Percentiles rank a stretch among this genome's conserved stretches.
phyloP scores from a whole-genome alignment of 2,797 vertebrate genomes.

The Tragopan temminckii region DNA sequence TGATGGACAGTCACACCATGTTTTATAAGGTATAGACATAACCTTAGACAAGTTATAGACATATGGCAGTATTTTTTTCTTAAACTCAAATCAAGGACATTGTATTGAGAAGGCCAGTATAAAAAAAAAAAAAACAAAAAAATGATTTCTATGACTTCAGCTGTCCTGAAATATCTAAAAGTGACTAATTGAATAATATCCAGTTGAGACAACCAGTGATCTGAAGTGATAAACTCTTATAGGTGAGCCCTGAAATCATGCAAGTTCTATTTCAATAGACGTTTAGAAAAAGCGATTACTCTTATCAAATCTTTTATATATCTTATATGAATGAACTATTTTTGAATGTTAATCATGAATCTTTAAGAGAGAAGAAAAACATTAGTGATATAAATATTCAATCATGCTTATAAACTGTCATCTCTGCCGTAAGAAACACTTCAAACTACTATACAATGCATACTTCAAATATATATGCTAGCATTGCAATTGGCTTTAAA shows the following conservation, averaged over 20 bases:
- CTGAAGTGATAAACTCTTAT: neutral
- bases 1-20: neutral
- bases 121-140: neutral
- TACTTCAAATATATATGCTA: constrained; percentile 14
- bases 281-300: neutral
- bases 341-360: neutral
- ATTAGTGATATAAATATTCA: neutral
- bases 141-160: neutral
- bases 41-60: neutral
- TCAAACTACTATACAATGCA: neutral
- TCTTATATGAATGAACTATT: neutral
- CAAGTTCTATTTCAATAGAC: neutral
- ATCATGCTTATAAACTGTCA: neutral
- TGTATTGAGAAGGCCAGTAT: neutral
- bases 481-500: neutral
- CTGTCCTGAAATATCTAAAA: neutral
- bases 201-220: neutral
- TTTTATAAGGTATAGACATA: neutral
- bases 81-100: neutral
- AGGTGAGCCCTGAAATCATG: neutral
- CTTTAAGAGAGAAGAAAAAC: neutral
- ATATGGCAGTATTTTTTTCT: neutral
- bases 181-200: neutral
- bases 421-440: neutral
- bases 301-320: neutral